Conservation (phyloP, 2,113 vertebrate species). For the Gnathonemus echidnorhynchus region DNA sequence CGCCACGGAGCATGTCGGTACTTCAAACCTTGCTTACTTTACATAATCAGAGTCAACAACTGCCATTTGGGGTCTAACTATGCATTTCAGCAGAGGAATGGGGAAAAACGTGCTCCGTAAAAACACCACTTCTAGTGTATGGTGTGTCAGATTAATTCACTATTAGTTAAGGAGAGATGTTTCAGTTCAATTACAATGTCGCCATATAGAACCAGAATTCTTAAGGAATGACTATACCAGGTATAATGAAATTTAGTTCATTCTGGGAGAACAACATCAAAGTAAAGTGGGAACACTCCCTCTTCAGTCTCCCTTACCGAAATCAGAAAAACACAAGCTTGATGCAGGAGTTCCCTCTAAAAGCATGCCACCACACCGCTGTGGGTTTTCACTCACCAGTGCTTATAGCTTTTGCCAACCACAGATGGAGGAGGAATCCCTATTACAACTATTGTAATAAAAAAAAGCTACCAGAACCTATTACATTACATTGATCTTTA, state of each 20-base stretch:
- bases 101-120: background rate
- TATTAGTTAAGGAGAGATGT: background rate
- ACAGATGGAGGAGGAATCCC: background rate
- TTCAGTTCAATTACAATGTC: background rate
- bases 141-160: background rate
- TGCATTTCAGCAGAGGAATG: background rate
- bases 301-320: background rate
- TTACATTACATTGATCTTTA: slow-evolving; percentile 4
- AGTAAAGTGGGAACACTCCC: background rate
- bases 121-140: background rate
- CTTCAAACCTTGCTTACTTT: background rate
- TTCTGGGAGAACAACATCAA: background rate
- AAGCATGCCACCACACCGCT: background rate
- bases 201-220: background rate
- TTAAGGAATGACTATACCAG: background rate
- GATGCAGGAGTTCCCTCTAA: background rate
- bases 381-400: background rate
- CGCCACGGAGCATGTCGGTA: background rate
- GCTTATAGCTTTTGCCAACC: background rate
- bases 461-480: background rate
- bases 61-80: background rate
- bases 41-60: background rate
- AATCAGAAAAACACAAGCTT: background rate
- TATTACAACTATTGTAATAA: background rate
- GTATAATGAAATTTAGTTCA: background rate